These are phyloP conservation scores for Tenthredo distinguenda DNA, from an alignment of 2,888 invertebrate genomes.

Conservation along the genomic window DNA sequence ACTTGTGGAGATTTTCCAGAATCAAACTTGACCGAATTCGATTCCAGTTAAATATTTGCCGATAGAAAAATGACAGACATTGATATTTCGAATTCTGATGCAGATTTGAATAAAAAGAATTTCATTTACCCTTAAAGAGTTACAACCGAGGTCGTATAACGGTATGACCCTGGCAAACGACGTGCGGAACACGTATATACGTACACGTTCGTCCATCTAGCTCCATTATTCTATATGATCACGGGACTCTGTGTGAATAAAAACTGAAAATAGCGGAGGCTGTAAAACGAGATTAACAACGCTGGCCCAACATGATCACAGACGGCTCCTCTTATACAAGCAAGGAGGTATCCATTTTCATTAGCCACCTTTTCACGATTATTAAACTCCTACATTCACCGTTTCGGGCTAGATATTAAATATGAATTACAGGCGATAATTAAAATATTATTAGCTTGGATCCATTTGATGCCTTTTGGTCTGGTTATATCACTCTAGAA, in stretches of 20 bases:
- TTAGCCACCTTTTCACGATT: slow-evolving; percentile 36
- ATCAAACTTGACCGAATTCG: not conserved
- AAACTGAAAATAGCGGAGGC: slow-evolving; percentile 25
- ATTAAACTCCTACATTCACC: not conserved
- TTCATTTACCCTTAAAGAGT: slow-evolving; percentile 12
- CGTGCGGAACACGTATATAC: not conserved
- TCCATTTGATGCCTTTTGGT: not conserved
- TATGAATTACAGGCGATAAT: not conserved
- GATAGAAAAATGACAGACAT: not conserved
- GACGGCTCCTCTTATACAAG: slow-evolving; percentile 25
- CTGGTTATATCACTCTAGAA: not conserved
- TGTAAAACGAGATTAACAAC: slow-evolving; percentile 39
- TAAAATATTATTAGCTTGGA: slow-evolving; percentile 24
- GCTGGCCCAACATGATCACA: slow-evolving; percentile 2
- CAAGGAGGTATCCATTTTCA: slow-evolving; percentile 26
- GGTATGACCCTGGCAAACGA: not conserved
- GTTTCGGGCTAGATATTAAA: slow-evolving; percentile 1
- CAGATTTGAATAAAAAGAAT: slow-evolving; percentile 3
- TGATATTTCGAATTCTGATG: not conserved
- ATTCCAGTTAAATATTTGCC: not conserved
- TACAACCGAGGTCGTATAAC: slow-evolving; percentile 10
- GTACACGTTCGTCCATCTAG: slow-evolving; percentile 3
- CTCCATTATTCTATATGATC: slow-evolving; percentile 26
- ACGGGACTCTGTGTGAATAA: slow-evolving; percentile 5
- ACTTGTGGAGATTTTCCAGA: not conserved